Evolutionary conservation across 2,113 vertebrate genomes (phyloP), one percentile per base, ranked within the genome.

Genomic region (Conger conger): DNA sequence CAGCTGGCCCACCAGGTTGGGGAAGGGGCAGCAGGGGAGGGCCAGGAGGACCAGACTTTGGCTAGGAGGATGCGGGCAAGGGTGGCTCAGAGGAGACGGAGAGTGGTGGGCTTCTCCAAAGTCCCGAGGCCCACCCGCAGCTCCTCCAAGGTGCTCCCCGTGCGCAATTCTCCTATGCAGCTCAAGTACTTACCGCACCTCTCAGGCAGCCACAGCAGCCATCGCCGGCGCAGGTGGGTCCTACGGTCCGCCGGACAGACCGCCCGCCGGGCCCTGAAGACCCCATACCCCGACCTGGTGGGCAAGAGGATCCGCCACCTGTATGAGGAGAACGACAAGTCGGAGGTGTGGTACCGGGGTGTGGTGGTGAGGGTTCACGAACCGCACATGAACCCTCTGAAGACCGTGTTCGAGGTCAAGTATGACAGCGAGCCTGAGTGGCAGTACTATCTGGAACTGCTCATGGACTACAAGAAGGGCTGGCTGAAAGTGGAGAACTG

Each of bases 371-470:
- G 93, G 0, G 86, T 96, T 23, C 93, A 96, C 0, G 87, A 93
- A 80, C 89, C 88, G 36, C 85, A 91, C 86, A 79, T 86, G 7
- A 93, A 96, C 81, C 95, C 95, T 2, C 89, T 93, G 0, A 95
- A 96, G 88, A 96, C 92, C 0, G 88, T 95, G 81, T 96, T 94
- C 57, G 93, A 96, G 88, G 95, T 97, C 82, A 87, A 92, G 79
- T 97, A 97, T 7, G 94, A 96, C 89, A 95, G 94, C 1, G 96
- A 97, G 84, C 96, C 96, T 0, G 96, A 95, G 50, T 96, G 95
- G 95, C 94, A 92, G 80, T 96, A 94, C 87, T 94, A 94, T 88
- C 92, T 95, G 18, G 95, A 96, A 92, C 92, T 96, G 86, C 88
- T 96, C 18, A 90, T 92, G 17, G 95, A 96, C 89, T 95, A 92